Evolutionary conservation across 2,113 vertebrate species (phyloP), one percentile per base, ranked within the genome.

Genomic region (Tapirus terrestris): DNA sequence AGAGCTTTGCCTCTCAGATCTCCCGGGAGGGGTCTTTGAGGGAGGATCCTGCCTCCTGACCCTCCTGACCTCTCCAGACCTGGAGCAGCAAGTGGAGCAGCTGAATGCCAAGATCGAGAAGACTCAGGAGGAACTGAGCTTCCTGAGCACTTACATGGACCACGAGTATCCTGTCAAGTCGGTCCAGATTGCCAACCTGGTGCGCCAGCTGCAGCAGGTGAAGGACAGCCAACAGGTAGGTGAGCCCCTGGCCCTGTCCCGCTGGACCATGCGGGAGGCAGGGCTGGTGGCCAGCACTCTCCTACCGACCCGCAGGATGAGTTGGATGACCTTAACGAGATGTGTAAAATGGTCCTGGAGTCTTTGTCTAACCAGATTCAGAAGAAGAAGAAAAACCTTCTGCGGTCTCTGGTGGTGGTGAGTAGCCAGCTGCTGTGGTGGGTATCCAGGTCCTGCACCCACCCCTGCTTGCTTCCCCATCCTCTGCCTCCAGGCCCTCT

Each of bases 161-260:
- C 97, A 91, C 0, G 96, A 93, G 16, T 96, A 94, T 6, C 96
- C 91, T 0, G 27, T 93, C 31, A 94, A 63, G 84, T 92, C 68
- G 0, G 85, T 97, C 36, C 98, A 82, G 95, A 97, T 98, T 0
- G n/a, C 58, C 11, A 86, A 9, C 1, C 96, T 98, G 0, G 8
- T 27, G 25, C 79, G 14, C 83, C 96, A 96, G 92, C 83, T 98
- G 92, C 95, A 92, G 96, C 97, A 81, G 80, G 76, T 97, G 77
- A 97, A 94, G 29, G 6, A 97, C 65, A 91, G 77, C 3, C 97
- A 98, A 77, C 97, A 98, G 98, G 98, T 98, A 58, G 27, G n/a
- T 60, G 33, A 27, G 56, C 17, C 76, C 94, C 9, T 70, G 75
- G 39, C 48, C 20, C 11, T 0, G 0, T 14, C 48, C 39, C 25